phyloP scores from a whole-genome alignment of 2,888 invertebrate species.

The Ochlodes sylvanus region DNA sequence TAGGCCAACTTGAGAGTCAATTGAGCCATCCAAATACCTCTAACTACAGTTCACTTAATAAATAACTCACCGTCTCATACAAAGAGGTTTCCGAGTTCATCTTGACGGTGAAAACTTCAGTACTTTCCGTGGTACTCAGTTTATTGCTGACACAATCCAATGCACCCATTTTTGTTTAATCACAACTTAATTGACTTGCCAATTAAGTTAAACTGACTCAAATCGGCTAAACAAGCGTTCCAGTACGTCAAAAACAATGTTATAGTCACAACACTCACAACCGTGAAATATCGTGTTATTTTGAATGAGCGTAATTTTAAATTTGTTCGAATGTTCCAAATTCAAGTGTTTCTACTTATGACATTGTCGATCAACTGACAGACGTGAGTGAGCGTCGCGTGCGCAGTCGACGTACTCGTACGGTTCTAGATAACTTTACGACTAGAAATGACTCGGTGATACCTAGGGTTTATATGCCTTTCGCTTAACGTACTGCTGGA shows the following conservation, averaged over 20 bases:
- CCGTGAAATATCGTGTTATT: neutral
- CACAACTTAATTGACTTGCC: slow-evolving; percentile 9
- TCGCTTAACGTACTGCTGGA: too few relatives aligned
- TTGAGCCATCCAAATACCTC: too few relatives aligned
- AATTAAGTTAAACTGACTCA: slow-evolving; percentile 23
- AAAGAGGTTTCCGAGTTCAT: slow-evolving; percentile 62
- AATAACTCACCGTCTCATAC: slow-evolving; percentile 59
- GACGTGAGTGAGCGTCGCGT: slow-evolving; percentile 40
- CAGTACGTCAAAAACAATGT: too few relatives aligned
- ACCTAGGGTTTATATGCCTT: too few relatives aligned
- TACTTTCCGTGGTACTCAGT: slow-evolving; percentile 67
- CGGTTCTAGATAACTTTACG: slow-evolving; percentile 21
- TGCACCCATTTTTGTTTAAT: slow-evolving; percentile 58
- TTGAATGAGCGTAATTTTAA: slow-evolving; percentile 1
- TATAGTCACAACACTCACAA: neutral
- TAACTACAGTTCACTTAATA: too few relatives aligned
- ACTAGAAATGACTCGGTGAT: slow-evolving; percentile 41
- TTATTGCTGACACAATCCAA: slow-evolving; percentile 68
- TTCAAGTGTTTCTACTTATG: slow-evolving; percentile 44
- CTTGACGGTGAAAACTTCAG: slow-evolving; percentile 69
- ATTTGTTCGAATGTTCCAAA: slow-evolving; percentile 15
- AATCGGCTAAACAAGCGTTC: neutral
- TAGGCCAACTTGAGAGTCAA: too few relatives aligned
- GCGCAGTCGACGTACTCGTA: slow-evolving; percentile 12
- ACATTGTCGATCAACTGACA: slow-evolving; percentile 49